phyloP scores from a whole-genome alignment of 2,113 vertebrate genomes.

The Lota lota region DNA sequence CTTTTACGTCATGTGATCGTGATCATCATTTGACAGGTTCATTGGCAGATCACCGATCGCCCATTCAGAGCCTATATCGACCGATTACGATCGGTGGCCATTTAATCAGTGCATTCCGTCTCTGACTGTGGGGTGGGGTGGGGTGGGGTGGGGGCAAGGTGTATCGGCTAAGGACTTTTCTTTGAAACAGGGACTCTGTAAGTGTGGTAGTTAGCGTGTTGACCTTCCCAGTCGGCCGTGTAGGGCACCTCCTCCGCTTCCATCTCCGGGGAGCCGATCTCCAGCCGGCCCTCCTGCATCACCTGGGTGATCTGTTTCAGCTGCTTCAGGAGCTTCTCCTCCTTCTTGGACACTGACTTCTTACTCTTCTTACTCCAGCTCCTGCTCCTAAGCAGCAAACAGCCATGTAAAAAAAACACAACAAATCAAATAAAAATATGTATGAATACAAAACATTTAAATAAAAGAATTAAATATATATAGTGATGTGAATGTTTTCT shows the following conservation, averaged over 20 bases:
- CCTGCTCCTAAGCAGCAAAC: slow-evolving; percentile 41
- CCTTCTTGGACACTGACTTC: slow-evolving; percentile 78
- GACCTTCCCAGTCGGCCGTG: slow-evolving; percentile 89
- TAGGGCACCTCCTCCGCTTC: slow-evolving; percentile 93
- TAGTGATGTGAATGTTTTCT: too few species aligned
- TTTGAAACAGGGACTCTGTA: not conserved
- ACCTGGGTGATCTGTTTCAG: slow-evolving; percentile 86
- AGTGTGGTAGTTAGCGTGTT: not conserved
- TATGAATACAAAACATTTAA: too few species aligned
- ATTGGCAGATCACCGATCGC: too few species aligned
- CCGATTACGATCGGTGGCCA: too few species aligned
- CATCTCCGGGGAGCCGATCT: slow-evolving; percentile 87
- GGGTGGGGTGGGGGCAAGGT: too few species aligned
- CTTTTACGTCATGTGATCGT: too few species aligned
- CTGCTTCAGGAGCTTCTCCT: slow-evolving; percentile 83
- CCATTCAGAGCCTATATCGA: too few species aligned
- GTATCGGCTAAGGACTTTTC: not conserved
- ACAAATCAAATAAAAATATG: too few species aligned
- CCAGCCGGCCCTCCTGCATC: slow-evolving; percentile 86
- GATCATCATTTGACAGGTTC: too few species aligned
- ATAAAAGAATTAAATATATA: too few species aligned
- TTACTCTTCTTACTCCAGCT: slow-evolving; percentile 65
- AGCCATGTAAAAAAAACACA: too few species aligned
- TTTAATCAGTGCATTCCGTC: too few species aligned
- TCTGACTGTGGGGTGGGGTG: not conserved